Base-by-base conservation (phyloP, 2,888 invertebrate genomes). In the Spisula solida region DNA sequence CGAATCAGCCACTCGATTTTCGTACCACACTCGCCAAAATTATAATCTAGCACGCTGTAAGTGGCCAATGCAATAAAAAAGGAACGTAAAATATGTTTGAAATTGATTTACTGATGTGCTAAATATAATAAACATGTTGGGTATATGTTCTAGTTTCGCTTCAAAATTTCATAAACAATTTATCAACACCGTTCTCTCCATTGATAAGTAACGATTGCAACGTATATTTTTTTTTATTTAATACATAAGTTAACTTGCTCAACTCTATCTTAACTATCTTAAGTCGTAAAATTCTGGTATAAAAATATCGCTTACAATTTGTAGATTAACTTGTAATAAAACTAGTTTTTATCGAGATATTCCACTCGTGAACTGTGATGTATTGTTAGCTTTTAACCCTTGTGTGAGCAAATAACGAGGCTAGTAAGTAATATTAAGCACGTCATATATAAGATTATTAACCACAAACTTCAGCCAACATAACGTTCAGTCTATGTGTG, bases 241-340 rank as follows among this genome's bases (percentile, higher is more conserved):
- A 75, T 75, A 18, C 18, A 75, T 31, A 75, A 34, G 75, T 75
- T 75, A 34, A 75, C 29, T 14, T 34, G n/a, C n/a, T n/a, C n/a
- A n/a, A n/a, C n/a, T n/a, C n/a, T n/a, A n/a, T n/a, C n/a, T 70
- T 70, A 31, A 70, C 29, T 14, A 75, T 75, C 75, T 34, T 5
- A 14, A 75, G 34, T 18, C 14, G 34, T 75, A 75, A 75, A 75
- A 75, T 31, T 25, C 25, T 75, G 5, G 75, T 31, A 75, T 31
- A 75, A 75, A 75, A 75, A 75, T 75, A 75, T 75, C 75, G 75
- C 25, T 75, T 75, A 75, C 75, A 75, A 34, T 75, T 75, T 75
- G 34, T 75, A 75, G 75, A 75, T 75, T 75, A 75, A 34, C 75
- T 16, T 31, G 75, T 34, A 34, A 75, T 75, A 75, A 75, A 75